Base-by-base conservation (phyloP, 1,140 invertebrate genomes). In the Sinonovacula constricta region DNA sequence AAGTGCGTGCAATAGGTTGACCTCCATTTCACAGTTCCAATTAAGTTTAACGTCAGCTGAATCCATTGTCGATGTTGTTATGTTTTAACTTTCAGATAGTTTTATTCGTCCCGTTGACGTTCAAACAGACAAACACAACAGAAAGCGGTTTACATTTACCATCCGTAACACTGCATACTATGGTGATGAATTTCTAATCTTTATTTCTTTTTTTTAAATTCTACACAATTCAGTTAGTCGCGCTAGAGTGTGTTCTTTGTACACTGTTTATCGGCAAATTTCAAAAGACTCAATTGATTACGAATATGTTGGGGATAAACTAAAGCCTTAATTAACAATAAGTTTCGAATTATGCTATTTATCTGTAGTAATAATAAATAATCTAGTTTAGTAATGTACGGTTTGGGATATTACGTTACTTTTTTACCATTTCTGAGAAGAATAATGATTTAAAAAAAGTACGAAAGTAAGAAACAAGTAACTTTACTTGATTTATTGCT, bases 1-100 rank as follows among this genome's bases (percentile, higher is more conserved):
- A 7, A 78, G 30, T 34, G 75, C 75, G 59, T 78, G 75, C 22
- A 78, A 70, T n/a, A 78, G 51, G n/a, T 78, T 78, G 10, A 78
- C 75, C 59, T 78, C 75, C 57, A 78, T 69, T 24, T 78, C 75
- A 63, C 56, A 63, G 14, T 70, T 68, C 66, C 75, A 69, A 30
- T 39, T 68, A 0, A 69, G 18, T 10, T n/a, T 57, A 22, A 4
- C n/a, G 7, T 69, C 66, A n/a, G 59, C 65, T 15, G 62, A 36
- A 7, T 45, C 39, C 39, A 45, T 45, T 45, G 18, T 45, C 18
- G 39, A 10, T 45, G 18, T 45, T 18, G 18, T 7, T 45, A 10
- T 45, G 39, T 10, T 18, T 18, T 7, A 10, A 45, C 7, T 45
- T 45, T 45, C 39, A 18, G 18, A 45, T 45, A 10, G 7, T 45